phyloP scores from a whole-genome alignment of 2,888 invertebrate genomes.

The Leptinotarsa peninsularis region DNA sequence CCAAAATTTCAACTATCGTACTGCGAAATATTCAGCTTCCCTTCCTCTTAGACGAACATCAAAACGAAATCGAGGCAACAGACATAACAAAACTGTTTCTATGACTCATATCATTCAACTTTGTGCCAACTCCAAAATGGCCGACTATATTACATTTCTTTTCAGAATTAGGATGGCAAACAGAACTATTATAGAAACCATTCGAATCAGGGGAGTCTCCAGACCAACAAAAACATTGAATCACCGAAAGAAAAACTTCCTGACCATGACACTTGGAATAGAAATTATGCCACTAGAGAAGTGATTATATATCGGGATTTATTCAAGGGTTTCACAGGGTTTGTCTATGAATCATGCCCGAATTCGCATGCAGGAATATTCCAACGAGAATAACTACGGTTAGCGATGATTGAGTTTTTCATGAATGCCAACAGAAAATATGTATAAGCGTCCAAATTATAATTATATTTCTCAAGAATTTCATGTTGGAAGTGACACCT shows the following conservation, averaged over 20 bases:
- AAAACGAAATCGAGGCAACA: not conserved
- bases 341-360: constrained; percentile 25
- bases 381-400: constrained; percentile 1
- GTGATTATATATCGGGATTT: constrained; percentile 25
- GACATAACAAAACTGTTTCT: not conserved
- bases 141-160: constrained; percentile 4
- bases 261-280: constrained; percentile 12
- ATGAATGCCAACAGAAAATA: too few species aligned
- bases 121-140: not conserved
- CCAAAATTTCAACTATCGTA: too few species aligned
- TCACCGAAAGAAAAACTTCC: constrained; percentile 25
- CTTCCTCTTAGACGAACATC: not conserved
- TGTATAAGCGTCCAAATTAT: too few species aligned
- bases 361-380: constrained; percentile 17
- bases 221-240: constrained; percentile 27
- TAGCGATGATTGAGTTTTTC: not conserved
- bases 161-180: constrained; percentile 1
- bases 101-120: not conserved
- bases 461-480: too few species aligned
- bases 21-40: not conserved
- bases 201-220: not conserved
- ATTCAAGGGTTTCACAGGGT: constrained; percentile 19
- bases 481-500: too few species aligned
- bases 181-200: constrained; percentile 15
- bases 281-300: constrained; percentile 25